A percentile compares a stretch with the other conserved stretches of the same genome.
These are phyloP conservation scores for Apogon hyalosoma DNA, from an alignment of 2,797 vertebrate genomes.

Conservation along the genomic window DNA sequence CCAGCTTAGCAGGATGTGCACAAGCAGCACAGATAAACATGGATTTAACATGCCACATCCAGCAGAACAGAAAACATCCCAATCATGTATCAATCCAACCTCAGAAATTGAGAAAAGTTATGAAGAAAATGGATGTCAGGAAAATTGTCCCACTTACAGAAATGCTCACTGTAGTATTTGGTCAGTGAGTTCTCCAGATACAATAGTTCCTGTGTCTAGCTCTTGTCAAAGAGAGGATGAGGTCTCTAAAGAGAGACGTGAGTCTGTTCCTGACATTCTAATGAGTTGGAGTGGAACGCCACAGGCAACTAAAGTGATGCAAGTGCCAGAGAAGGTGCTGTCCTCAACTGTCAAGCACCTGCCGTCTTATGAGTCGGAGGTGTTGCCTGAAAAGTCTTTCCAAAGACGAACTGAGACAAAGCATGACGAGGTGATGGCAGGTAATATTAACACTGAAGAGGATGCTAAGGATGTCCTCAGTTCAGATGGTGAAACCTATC, in stretches of 20 bases:
- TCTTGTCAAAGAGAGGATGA: constrained; percentile 60
- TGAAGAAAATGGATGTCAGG: background rate
- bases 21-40: accelerated
- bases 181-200: constrained; percentile 53
- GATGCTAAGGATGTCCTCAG: background rate
- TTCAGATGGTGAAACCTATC: background rate
- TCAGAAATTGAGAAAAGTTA: background rate
- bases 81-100: background rate
- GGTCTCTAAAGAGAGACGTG: constrained; percentile 29
- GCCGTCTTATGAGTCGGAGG: background rate
- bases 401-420: background rate
- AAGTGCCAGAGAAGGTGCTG: background rate
- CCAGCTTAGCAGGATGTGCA: background rate
- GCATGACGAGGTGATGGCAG: background rate
- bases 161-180: constrained; percentile 31
- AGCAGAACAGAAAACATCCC: background rate
- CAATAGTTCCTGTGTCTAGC: constrained; percentile 48
- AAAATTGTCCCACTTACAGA: background rate
- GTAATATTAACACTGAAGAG: background rate
- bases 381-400: background rate
- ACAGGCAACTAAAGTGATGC: background rate
- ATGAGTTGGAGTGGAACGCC: constrained; percentile 41
- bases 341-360: constrained; percentile 5
- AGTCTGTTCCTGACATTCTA: constrained; percentile 64
- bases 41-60: background rate